Base-by-base conservation (phyloP, 2,113 vertebrate genomes). In the Emydocephalus ijimae region DNA sequence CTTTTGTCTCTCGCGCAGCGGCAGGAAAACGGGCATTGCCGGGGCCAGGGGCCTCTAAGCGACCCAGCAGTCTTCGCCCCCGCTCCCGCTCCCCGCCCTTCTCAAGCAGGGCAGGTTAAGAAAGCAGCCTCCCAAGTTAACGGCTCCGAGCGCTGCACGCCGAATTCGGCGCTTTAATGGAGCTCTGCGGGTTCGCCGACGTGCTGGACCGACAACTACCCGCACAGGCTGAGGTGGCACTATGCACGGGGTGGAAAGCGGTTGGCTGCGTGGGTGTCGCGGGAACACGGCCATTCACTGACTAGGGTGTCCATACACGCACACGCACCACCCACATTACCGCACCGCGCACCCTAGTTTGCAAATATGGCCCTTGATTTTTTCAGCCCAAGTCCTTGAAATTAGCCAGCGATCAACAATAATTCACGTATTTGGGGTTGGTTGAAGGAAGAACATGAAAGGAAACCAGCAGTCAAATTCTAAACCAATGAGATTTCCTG, bases 41-140 rank as follows among this genome's bases (percentile, higher is more conserved):
- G 69, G 69, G 69, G n/a, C n/a, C n/a, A n/a, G 64, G n/a, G 64
- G 64, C 69, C n/a, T 39, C 69, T 39, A 0, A 39, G 34, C 34
- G 6, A 20, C 69, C 34, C 69, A 20, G 69, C n/a, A 0, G 64
- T 15, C 29, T 69, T 69, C 26, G 3, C 10, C 26, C 11, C 1
- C 0, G 3, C 43, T 3, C 11, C 1, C 0, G 3, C 43, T 3
- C 15, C 11, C 29, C 29, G 26, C 69, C 29, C 64, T 1, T 34
- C 64, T 34, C 14, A 4, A 69, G 29, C 29, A 15, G 64, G 64
- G 64, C 29, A 15, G 12, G 64, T 74, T 6, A 74, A 74, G 64
- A 34, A n/a, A 34, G 64, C 64, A 4, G 64, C n/a, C 14, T 18
- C 29, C n/a, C 64, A 5, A 18, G 64, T 34, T 34, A 74, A 74